Evolutionary conservation across 2,888 invertebrate genomes (phyloP), one percentile per base, ranked within the genome.

Genomic region (Lucinisca nassula): DNA sequence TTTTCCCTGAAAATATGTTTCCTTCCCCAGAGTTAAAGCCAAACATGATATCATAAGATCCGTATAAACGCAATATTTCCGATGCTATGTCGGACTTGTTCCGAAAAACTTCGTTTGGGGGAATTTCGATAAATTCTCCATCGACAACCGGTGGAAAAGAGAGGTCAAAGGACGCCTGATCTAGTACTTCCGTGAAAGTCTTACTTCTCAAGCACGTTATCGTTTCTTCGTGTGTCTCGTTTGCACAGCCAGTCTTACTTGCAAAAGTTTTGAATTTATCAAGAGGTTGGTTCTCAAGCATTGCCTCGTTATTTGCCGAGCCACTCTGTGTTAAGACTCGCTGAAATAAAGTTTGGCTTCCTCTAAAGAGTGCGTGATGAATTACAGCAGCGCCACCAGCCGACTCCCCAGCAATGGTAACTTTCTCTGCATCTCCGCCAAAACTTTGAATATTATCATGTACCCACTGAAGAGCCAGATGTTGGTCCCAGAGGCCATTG

Each of bases 351-450:
- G 98, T 98, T 92, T 97, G 97, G 91, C 98, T 98, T 58, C 98
- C 98, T 0, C 99, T 99, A 0, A 99, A 99, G 92, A 99, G 97
- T 72, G 97, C 92, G 92, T 97, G 97, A 24, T 97, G 95, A 51
- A 98, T 98, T 14, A 99, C 98, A 38, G 98, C 98, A 27, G 98
- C 98, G 1, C 98, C 98, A 8, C 99, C 99, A 49, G 99, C 99
- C 80, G 98, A 98, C 96, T 99, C 99, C 21, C 99, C 99, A 96
- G 99, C 99, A 76, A 99, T 97, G 98, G 99, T 99, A 74, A 99
- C 97, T 95, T 98, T 98, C 93, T 98, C 97, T 32, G 98, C 98
- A 96, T 98, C 98, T 10, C 98, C 98, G 37, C 94, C 95, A 82
- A 95, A 94, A 72, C 82, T 76, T 8, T 77, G 74, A 61, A 95